phyloP scores from a whole-genome alignment of 2,888 invertebrate genomes.

The Ypsolopha sequella region DNA sequence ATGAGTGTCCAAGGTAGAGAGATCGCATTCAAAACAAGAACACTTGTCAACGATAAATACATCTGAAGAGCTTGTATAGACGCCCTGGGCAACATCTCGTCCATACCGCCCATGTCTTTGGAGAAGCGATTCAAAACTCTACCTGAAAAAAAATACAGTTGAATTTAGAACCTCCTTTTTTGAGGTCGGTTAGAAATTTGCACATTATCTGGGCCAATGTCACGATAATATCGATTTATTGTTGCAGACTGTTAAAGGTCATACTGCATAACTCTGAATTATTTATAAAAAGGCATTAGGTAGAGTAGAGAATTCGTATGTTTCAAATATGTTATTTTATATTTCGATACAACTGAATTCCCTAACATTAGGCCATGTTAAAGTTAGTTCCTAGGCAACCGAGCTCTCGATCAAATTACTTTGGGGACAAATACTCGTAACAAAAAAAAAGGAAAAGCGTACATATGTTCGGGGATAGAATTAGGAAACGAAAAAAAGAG shows the following conservation, averaged over 20 bases:
- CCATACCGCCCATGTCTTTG: constrained; percentile 85
- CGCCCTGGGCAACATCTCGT: constrained; percentile 78
- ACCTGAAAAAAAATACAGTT: constrained; percentile 32
- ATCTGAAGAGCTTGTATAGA: constrained; percentile 73
- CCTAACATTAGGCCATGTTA: too few species aligned
- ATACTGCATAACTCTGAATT: not conserved
- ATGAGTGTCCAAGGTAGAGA: constrained; percentile 54
- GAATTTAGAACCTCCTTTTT: not conserved
- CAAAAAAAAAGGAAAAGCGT: too few species aligned
- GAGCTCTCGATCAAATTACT: too few species aligned
- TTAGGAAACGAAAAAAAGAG: too few species aligned
- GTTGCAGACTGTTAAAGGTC: not conserved
- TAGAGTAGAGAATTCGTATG: not conserved
- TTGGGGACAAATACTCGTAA: too few species aligned
- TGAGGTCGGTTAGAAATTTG: too few species aligned
- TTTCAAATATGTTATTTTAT: too few species aligned
- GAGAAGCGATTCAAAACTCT: constrained; percentile 83
- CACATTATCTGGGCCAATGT: not conserved
- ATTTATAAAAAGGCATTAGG: not conserved
- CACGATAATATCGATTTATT: not conserved
- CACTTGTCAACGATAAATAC: constrained; percentile 45
- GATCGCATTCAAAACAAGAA: constrained; percentile 45
- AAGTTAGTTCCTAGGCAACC: too few species aligned
- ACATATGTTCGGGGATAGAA: too few species aligned
- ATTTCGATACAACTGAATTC: too few species aligned